Percentiles rank a stretch among this genome's conserved stretches.
These are phyloP conservation scores for Hozukius guyotensis DNA, from an alignment of 2,797 vertebrate genomes.

Conservation along the genomic window DNA sequence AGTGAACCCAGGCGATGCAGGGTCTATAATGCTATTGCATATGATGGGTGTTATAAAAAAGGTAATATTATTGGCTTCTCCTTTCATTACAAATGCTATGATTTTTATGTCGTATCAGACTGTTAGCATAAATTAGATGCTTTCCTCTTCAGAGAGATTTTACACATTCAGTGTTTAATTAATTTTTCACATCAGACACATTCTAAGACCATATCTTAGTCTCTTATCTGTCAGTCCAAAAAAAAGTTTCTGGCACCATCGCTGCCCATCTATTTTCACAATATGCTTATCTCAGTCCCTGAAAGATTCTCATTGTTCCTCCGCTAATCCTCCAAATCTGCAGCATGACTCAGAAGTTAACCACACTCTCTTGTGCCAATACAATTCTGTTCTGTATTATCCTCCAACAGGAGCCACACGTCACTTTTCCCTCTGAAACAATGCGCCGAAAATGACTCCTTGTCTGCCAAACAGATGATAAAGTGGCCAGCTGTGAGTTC, in stretches of 20 bases:
- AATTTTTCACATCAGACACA: constrained; percentile 64
- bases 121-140: constrained; percentile 34
- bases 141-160: constrained; percentile 46
- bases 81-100: constrained; percentile 38
- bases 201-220: constrained; percentile 51
- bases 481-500: constrained; percentile 75
- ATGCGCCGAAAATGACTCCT: constrained; percentile 66
- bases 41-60: constrained; percentile 1
- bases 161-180: constrained; percentile 60
- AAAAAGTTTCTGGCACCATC: constrained; percentile 61
- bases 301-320: constrained; percentile 82
- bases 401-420: constrained; percentile 55
- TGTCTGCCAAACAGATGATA: constrained; percentile 72
- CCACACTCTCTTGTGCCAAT: constrained; percentile 69
- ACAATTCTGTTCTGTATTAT: constrained; percentile 67
- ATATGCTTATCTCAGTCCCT: constrained; percentile 79
- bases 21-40: constrained; percentile 2
- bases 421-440: constrained; percentile 63
- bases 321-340: constrained; percentile 80
- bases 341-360: constrained; percentile 81
- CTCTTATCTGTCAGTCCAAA: constrained; percentile 58
- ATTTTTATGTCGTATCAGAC: constrained; percentile 55
- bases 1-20: constrained; percentile 15
- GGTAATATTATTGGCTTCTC: neutral
- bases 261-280: constrained; percentile 73